These are phyloP conservation scores for Sarcophaga bullata DNA, from an alignment of 1,140 invertebrate species.

Conservation along the genomic window DNA sequence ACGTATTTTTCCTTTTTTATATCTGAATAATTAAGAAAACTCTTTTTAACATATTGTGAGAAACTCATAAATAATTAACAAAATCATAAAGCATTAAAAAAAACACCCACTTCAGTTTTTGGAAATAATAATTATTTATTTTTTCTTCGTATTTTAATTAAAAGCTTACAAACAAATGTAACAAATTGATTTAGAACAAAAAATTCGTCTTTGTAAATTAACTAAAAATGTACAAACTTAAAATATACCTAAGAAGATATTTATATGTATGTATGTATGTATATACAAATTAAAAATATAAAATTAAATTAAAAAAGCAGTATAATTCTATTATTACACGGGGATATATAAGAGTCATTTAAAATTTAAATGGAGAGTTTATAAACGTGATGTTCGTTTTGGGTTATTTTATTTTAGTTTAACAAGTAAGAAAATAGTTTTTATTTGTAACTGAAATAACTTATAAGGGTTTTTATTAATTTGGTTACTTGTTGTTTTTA, in stretches of 20 bases:
- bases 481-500: slow-evolving; percentile 21
- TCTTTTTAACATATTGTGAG: neutral
- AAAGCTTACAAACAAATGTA: slow-evolving; percentile 42
- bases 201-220: slow-evolving; percentile 13
- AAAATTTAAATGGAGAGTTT: too few relatives aligned
- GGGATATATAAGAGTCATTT: neutral
- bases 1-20: too few relatives aligned
- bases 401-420: neutral
- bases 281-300: slow-evolving; percentile 16
- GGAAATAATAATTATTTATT: neutral
- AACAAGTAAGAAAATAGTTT: too few relatives aligned
- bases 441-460: too few relatives aligned
- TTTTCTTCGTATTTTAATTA: neutral
- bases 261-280: neutral
- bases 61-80: too few relatives aligned
- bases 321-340: neutral
- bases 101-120: neutral
- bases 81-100: neutral
- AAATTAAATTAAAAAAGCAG: neutral
- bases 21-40: neutral
- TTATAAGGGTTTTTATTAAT: neutral
- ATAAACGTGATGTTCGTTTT: neutral
- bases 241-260: neutral
- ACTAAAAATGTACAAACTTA: slow-evolving; percentile 33
- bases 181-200: slow-evolving; percentile 40